These are phyloP conservation scores for Verasper variegatus DNA, from an alignment of 2,113 vertebrate species.

Conservation along the genomic window DNA sequence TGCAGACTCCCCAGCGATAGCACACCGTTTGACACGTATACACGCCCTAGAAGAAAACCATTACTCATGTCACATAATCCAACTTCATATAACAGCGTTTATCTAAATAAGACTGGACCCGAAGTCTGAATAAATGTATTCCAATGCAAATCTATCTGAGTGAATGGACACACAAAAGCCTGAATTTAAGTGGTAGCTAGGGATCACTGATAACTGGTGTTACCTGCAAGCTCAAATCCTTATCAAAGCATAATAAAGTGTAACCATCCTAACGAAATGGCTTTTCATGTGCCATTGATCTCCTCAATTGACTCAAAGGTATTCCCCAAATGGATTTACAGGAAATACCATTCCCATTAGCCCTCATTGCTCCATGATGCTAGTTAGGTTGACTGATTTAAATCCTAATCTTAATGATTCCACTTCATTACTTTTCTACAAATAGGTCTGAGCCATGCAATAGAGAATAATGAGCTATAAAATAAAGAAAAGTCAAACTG, in stretches of 20 bases:
- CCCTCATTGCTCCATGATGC: neutral
- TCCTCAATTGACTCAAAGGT: neutral
- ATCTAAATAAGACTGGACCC: too few relatives aligned
- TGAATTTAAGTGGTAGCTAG: neutral
- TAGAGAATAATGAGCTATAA: conserved; percentile 27
- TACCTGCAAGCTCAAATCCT: neutral
- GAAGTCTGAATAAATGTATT: neutral
- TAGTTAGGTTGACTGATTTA: conserved; percentile 16
- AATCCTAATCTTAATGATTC: conserved; percentile 28
- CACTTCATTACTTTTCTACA: conserved; percentile 14
- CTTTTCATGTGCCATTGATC: conserved; percentile 2
- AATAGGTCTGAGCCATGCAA: conserved; percentile 6
- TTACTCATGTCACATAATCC: neutral
- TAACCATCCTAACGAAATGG: neutral
- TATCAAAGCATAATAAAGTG: neutral
- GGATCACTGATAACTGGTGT: neutral
- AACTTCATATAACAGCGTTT: neutral
- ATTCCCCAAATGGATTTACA: conserved; percentile 22
- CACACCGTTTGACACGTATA: conserved; percentile 25
- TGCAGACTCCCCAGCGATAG: conserved; percentile 3
- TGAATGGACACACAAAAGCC: neutral
- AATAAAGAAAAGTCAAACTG: conserved; percentile 19
- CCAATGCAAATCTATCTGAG: conserved; percentile 5
- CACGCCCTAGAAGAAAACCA: neutral
- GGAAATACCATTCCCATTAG: conserved; percentile 11